Percentiles rank a stretch among this genome's conserved stretches.
These are phyloP conservation scores for Caenorhabditis doughertyi DNA, from an alignment of 2,888 invertebrate genomes.

Conservation along the genomic window DNA sequence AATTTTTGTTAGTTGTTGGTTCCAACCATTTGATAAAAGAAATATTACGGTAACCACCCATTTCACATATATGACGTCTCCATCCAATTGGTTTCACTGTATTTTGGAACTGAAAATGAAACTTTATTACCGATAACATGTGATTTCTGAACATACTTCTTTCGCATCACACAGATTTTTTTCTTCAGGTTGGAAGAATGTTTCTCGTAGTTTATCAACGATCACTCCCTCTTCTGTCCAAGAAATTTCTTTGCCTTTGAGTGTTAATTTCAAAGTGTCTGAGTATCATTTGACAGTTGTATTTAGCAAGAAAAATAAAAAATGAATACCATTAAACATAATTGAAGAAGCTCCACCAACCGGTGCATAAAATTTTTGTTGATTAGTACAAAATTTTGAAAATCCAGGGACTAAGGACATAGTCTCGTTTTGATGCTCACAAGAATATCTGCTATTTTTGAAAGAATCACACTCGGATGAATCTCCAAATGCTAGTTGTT, in stretches of 20 bases:
- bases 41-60: constrained; percentile 60
- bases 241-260: not conserved
- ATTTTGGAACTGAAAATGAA: constrained; percentile 51
- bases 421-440: constrained; percentile 25
- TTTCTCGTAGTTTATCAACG: constrained; percentile 6
- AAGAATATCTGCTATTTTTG: constrained; percentile 35
- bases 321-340: constrained; percentile 55
- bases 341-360: constrained; percentile 40
- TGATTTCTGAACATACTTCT: constrained; percentile 37
- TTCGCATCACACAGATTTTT: constrained; percentile 43
- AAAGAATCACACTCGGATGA: constrained; percentile 21
- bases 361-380: constrained; percentile 35
- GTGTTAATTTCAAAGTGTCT: constrained; percentile 43
- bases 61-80: constrained; percentile 58
- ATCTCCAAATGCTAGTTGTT: constrained; percentile 13
- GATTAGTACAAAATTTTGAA: not conserved
- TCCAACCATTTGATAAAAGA: constrained; percentile 54
- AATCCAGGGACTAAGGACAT: not conserved
- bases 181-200: constrained; percentile 28
- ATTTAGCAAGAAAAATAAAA: not conserved
- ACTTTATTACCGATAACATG: not conserved
- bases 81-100: constrained; percentile 54
- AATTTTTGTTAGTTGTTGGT: constrained; percentile 39
- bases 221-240: constrained; percentile 58
- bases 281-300: not conserved